Evolutionary conservation across 2,113 vertebrate species (phyloP).

Genomic region (Peucedramus taeniatus): DNA sequence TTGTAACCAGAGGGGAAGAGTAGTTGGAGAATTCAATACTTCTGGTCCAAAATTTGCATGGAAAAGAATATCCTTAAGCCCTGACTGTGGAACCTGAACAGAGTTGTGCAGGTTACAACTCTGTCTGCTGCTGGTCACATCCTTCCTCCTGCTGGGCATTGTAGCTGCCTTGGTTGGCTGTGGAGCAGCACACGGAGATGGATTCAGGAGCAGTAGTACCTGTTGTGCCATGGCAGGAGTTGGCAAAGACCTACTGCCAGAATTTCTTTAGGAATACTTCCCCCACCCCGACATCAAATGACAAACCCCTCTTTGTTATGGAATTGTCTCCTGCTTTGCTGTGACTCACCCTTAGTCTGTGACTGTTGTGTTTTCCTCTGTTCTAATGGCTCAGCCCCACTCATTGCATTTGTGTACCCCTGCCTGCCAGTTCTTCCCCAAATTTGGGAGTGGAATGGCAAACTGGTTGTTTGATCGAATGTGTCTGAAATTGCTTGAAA

Average conservation of each 20-base stretch:
- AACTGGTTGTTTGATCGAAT: background rate
- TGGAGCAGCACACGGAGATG: accelerated
- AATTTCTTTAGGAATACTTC: background rate
- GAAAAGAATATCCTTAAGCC: background rate
- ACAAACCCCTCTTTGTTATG: background rate
- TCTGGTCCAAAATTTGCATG: background rate
- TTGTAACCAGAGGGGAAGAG: background rate
- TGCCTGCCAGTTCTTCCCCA: background rate
- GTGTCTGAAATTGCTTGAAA: background rate
- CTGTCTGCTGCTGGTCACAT: background rate
- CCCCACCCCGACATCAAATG: background rate
- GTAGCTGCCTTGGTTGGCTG: background rate
- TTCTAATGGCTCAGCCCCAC: background rate
- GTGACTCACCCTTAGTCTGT: background rate
- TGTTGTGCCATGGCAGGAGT: background rate
- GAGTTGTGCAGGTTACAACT: accelerated
- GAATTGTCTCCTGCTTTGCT: background rate
- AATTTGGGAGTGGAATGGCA: background rate
- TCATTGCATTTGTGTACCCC: background rate
- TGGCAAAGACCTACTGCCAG: background rate
- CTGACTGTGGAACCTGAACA: background rate
- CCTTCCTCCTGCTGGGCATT: background rate
- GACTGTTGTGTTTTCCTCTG: background rate
- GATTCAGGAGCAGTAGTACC: background rate
- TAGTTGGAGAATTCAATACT: background rate